A percentile compares a stretch with the other conserved stretches of the same genome.
phyloP scores from a whole-genome alignment of 1,140 invertebrate genomes.

The Drosophila lacertosa region DNA sequence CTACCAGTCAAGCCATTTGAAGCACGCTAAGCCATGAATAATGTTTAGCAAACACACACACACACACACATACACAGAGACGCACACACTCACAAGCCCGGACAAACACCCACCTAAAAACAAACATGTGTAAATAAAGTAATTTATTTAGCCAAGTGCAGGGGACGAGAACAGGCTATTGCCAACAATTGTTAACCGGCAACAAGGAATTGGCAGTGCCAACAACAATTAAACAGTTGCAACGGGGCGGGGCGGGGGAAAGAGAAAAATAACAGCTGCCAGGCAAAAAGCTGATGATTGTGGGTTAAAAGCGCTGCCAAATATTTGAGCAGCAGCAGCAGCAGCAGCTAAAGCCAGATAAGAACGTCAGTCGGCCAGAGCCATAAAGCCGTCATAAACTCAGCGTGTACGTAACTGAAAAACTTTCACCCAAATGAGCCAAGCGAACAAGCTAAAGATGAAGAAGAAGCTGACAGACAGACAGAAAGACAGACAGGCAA shows the following conservation, averaged over 20 bases:
- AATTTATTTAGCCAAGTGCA: slow-evolving; percentile 46
- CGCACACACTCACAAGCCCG: background rate
- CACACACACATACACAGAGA: background rate
- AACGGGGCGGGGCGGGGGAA: background rate
- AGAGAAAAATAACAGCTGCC: slow-evolving; percentile 9
- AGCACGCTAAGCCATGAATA: slow-evolving; percentile 31
- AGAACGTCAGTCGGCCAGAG: slow-evolving; percentile 35
- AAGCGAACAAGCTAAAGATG: background rate
- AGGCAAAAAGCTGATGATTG: slow-evolving; percentile 1
- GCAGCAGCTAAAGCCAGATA: slow-evolving; percentile 50
- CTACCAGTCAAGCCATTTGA: slow-evolving; percentile 1
- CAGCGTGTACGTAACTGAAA: slow-evolving; percentile 25
- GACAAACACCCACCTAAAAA: background rate
- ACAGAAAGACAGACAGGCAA: slow-evolving; percentile 23
- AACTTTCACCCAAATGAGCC: slow-evolving; percentile 47
- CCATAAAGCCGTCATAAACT: slow-evolving; percentile 47
- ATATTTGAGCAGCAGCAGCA: slow-evolving; percentile 40
- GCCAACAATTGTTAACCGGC: slow-evolving; percentile 10
- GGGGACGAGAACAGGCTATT: background rate
- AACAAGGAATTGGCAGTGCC: slow-evolving; percentile 11
- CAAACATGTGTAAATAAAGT: slow-evolving; percentile 31
- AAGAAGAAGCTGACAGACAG: background rate
- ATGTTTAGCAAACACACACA: slow-evolving; percentile 16
- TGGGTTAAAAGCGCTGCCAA: slow-evolving; percentile 41
- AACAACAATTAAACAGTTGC: slow-evolving; percentile 19